Evolutionary conservation across 2,888 invertebrate species (phyloP).

Genomic region (Thymelicus sylvestris): DNA sequence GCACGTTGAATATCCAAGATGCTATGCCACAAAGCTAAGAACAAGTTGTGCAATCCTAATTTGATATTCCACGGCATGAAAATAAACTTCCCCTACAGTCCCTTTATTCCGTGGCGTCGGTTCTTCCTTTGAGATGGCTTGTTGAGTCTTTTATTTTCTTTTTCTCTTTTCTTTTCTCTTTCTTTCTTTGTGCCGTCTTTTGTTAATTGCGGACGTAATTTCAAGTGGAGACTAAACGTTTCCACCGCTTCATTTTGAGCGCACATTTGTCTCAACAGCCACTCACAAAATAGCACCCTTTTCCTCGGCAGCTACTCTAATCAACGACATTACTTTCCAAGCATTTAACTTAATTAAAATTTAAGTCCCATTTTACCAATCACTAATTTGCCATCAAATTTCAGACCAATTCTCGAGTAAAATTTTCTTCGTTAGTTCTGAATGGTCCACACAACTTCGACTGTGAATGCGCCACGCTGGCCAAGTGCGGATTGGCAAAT

Average conservation of each 20-base stretch:
- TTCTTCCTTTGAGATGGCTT: slow-evolving; percentile 22
- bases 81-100: background rate
- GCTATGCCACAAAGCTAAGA: background rate
- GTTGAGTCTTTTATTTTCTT: slow-evolving; percentile 26
- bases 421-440: no score
- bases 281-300: slow-evolving; percentile 28
- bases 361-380: background rate
- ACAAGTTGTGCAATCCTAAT: background rate
- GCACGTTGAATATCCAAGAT: no score
- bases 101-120: background rate
- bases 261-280: slow-evolving; percentile 33
- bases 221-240: slow-evolving; percentile 35
- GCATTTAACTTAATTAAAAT: slow-evolving; percentile 13
- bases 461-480: no score
- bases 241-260: slow-evolving; percentile 31
- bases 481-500: no score
- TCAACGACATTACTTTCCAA: slow-evolving; percentile 25
- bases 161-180: slow-evolving; percentile 15
- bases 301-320: slow-evolving; percentile 25
- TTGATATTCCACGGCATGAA: background rate
- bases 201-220: slow-evolving; percentile 37
- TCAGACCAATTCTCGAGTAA: background rate
- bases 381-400: background rate
- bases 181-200: slow-evolving; percentile 22
- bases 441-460: no score